Conservation (phyloP, 2,113 vertebrate species). For the Lepisosteus oculatus region DNA sequence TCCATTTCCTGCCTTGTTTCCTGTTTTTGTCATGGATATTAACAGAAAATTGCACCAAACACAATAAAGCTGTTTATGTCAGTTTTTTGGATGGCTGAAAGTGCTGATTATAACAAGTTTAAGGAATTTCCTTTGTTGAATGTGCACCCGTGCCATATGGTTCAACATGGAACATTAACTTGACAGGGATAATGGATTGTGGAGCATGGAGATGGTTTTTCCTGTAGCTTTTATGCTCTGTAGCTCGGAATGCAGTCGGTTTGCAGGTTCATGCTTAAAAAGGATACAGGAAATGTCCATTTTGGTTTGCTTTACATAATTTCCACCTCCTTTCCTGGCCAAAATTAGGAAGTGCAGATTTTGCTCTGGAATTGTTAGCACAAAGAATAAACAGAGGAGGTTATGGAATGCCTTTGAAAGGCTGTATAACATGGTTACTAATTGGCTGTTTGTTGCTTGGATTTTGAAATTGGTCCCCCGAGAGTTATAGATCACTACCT, state of each 20-base stretch:
- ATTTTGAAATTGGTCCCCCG: conserved; percentile 67
- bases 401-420: conserved; percentile 44
- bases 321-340: conserved; percentile 69
- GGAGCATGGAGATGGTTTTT: conserved; percentile 79
- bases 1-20: conserved; percentile 62
- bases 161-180: conserved; percentile 88
- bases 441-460: conserved; percentile 61
- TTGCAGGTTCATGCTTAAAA: conserved; percentile 68
- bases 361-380: conserved; percentile 44
- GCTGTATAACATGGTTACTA: conserved; percentile 55
- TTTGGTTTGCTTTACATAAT: conserved; percentile 74
- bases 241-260: conserved; percentile 74
- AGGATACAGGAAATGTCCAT: conserved; percentile 69
- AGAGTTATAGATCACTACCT: conserved; percentile 63
- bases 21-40: conserved; percentile 78
- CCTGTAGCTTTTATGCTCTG: conserved; percentile 68
- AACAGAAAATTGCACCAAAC: conserved; percentile 74
- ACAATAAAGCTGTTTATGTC: conserved; percentile 83
- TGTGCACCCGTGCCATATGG: conserved; percentile 83
- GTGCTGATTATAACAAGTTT: conserved; percentile 86
- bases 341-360: conserved; percentile 52
- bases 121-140: conserved; percentile 86
- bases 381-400: conserved; percentile 52
- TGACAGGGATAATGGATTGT: conserved; percentile 89
- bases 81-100: conserved; percentile 79